These are phyloP conservation scores for Scolopax bukidnonensis DNA, from an alignment of 2,797 vertebrate genomes.

Conservation along the genomic window DNA sequence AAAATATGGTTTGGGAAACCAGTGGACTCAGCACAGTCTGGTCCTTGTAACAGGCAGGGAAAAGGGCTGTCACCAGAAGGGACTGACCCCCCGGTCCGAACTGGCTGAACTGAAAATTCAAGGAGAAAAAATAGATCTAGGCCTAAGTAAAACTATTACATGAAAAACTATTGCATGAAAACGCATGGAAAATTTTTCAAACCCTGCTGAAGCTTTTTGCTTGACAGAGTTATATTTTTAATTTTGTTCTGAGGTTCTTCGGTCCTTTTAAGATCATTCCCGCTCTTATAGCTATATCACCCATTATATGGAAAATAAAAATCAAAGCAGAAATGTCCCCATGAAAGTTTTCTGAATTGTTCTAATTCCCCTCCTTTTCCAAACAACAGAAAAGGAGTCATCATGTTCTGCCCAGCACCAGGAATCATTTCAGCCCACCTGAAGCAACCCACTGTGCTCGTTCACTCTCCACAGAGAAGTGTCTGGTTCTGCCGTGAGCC, in stretches of 20 bases:
- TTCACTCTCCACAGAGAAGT: neutral
- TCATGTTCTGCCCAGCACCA: neutral
- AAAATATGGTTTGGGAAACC: neutral
- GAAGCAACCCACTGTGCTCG: neutral
- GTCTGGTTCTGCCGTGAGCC: neutral
- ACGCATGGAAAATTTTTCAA: neutral
- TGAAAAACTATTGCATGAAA: neutral
- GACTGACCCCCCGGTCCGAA: neutral
- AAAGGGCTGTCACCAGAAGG: neutral
- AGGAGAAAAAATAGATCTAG: neutral
- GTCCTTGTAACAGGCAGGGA: neutral
- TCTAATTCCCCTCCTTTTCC: neutral
- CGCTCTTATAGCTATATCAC: neutral
- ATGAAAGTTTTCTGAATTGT: neutral
- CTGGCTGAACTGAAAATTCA: neutral
- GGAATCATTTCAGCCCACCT: neutral
- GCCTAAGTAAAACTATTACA: neutral
- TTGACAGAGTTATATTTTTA: neutral
- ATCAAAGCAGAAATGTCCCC: neutral
- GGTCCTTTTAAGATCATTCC: neutral
- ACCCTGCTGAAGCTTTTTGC: neutral
- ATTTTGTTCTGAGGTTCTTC: neutral
- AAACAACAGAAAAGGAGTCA: neutral
- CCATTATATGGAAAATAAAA: neutral
- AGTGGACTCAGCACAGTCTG: neutral